These are phyloP conservation scores for Lasiommata megera DNA, from an alignment of 2,888 invertebrate genomes.

Conservation along the genomic window DNA sequence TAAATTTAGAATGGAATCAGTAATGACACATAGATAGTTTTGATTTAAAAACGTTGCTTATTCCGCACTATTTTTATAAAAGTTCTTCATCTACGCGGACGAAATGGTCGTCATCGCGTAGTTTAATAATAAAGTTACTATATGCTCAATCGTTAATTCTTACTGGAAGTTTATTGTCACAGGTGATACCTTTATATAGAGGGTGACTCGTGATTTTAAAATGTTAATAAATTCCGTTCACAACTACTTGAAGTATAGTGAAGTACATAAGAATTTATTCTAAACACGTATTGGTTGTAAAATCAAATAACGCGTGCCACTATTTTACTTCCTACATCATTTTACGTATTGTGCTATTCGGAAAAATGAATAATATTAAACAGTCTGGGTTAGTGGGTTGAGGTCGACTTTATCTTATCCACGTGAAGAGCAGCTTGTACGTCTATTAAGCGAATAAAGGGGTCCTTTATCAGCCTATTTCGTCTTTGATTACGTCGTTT, in stretches of 20 bases:
- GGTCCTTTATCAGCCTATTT: background rate
- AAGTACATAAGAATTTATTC: background rate
- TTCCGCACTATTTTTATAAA: no score
- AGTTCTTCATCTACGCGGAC: no score
- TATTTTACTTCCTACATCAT: constrained; percentile 8
- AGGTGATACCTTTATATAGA: background rate
- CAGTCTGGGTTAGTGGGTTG: constrained; percentile 56
- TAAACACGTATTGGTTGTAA: background rate
- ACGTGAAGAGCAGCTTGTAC: constrained; percentile 5
- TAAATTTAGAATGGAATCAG: no score
- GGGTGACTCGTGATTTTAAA: background rate
- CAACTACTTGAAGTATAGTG: background rate
- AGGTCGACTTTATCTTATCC: constrained; percentile 57
- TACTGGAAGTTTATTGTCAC: background rate
- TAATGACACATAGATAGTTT: no score
- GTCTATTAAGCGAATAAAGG: background rate
- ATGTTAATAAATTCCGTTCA: background rate
- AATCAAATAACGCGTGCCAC: background rate
- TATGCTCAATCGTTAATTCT: background rate
- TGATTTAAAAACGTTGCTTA: no score
- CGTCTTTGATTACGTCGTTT: no score
- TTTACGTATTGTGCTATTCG: background rate
- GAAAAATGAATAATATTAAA: constrained; percentile 7
- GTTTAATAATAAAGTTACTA: no score
- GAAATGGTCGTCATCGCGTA: no score